A percentile compares a stretch with the other conserved stretches of the same genome.
Conservation (phyloP, 1,140 invertebrate genomes). For the Neuroterus valhalla region DNA sequence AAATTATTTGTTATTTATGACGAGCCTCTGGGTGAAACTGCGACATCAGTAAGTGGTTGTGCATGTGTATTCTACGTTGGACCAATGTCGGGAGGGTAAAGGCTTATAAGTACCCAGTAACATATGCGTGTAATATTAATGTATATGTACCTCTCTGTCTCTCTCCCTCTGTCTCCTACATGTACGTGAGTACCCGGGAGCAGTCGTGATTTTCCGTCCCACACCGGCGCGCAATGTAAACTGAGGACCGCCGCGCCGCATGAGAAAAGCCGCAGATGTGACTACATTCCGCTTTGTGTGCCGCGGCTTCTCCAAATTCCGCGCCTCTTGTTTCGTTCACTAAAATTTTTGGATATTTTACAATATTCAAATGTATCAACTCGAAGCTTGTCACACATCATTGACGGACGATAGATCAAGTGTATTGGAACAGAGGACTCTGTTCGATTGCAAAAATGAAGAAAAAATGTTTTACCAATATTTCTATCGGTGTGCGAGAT, state of each 20-base stretch:
- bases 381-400: neutral
- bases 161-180: slow-evolving; percentile 30
- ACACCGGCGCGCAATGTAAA: slow-evolving; percentile 64
- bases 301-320: slow-evolving; percentile 69
- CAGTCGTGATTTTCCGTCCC: slow-evolving; percentile 67
- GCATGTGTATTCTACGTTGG: slow-evolving; percentile 2
- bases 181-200: slow-evolving; percentile 36
- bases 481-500: no score
- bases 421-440: no score
- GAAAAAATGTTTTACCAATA: no score
- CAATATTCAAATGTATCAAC: slow-evolving; percentile 7
- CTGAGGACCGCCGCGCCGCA: slow-evolving; percentile 58
- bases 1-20: slow-evolving; percentile 22
- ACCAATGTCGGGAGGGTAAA: neutral
- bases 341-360: neutral
- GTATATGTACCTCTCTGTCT: slow-evolving; percentile 15
- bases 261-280: slow-evolving; percentile 69
- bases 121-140: neutral
- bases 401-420: neutral
- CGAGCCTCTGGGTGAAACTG: neutral
- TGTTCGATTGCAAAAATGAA: no score
- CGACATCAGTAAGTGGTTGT: slow-evolving; percentile 20
- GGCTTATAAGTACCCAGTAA: slow-evolving; percentile 15
- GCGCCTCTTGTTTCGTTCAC: slow-evolving; percentile 38
- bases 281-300: slow-evolving; percentile 66